Base-by-base conservation (phyloP, 2,113 vertebrate species). In the Callaeas wilsoni region DNA sequence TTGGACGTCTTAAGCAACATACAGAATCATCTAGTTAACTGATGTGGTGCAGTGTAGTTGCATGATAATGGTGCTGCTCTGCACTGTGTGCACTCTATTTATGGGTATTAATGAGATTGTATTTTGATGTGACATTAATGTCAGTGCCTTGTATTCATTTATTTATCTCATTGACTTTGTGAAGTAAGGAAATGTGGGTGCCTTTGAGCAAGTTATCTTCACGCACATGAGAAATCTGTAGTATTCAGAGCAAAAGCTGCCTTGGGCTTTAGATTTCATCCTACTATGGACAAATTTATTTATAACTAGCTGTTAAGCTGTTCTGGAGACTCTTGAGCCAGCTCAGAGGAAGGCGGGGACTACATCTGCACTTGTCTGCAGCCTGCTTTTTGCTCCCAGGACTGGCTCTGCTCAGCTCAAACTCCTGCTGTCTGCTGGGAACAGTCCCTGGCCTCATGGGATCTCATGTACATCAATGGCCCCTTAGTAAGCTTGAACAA, bases 111-210 rank as follows among this genome's bases (percentile, higher is more conserved):
- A 83, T 74, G 82, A 93, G 85, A 37, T 71, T 82, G 65, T 59
- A 18, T 94, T 95, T 87, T 94, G 52, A 67, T 93, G 68, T 95
- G 94, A 81, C 29, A 32, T 67, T 90, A 85, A 30, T 75, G 78
- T 77, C 79, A 70, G 55, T 86, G 35, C 42, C 13, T 91, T 1
- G 5, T 47, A 25, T 90, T 88, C 70, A 71, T 94, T 96, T 70
- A 60, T 87, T 90, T 92, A 69, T 57, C 55, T 94, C 70, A 26
- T 30, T 91, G 89, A 76, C 91, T 94, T 87, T 59, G 63, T 91
- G 87, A 67, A 91, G 57, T 82, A 94, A 75, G 74, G 60, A 91
- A 85, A 59, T 76, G 42, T 42, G 59, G 52, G 32, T 77, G 74
- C 78, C 74, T 62, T 87, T 95, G 74, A 89, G 82, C 78, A 79